Conservation (phyloP, 1,140 invertebrate species). For the Sipha flava region DNA sequence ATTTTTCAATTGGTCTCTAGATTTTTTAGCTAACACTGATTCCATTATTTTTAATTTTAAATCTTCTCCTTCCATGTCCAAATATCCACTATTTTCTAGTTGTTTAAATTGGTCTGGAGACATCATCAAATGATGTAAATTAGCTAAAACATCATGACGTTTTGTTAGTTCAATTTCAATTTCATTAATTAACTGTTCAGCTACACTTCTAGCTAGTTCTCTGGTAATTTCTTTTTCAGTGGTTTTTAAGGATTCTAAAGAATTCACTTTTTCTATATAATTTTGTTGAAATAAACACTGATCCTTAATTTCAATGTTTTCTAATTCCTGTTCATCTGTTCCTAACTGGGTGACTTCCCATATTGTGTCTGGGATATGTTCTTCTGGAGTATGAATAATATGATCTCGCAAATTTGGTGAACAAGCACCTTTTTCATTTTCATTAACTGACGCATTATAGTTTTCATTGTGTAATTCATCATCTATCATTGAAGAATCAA, state of each 20-base stretch:
- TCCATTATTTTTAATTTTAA: constrained; percentile 42
- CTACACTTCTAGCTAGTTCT: constrained; percentile 41
- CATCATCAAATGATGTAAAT: constrained; percentile 16
- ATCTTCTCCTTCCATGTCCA: constrained; percentile 11
- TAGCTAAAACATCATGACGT: constrained; percentile 28
- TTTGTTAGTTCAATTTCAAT: constrained; percentile 30
- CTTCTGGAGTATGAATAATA: constrained; percentile 46
- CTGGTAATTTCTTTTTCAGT: constrained; percentile 37
- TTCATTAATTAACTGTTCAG: constrained; percentile 31
- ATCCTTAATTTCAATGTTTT: constrained; percentile 42
- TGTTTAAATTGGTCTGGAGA: constrained; percentile 42
- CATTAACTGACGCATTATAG: constrained; percentile 46
- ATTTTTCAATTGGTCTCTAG: constrained; percentile 44
- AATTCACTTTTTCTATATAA: constrained; percentile 43
- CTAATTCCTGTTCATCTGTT: constrained; percentile 40
- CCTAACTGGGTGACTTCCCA: constrained; percentile 57
- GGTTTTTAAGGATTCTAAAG: not conserved
- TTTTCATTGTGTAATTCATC: constrained; percentile 42
- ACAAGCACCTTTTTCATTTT: constrained; percentile 41
- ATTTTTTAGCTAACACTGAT: constrained; percentile 47
- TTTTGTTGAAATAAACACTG: constrained; percentile 35
- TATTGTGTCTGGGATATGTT: constrained; percentile 52
- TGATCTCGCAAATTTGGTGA: not conserved
- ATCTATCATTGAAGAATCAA: constrained; percentile 4
- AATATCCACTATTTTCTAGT: constrained; percentile 42